These are phyloP conservation scores for Drosophila burlai DNA, from an alignment of 1,140 invertebrate species.

Conservation along the genomic window DNA sequence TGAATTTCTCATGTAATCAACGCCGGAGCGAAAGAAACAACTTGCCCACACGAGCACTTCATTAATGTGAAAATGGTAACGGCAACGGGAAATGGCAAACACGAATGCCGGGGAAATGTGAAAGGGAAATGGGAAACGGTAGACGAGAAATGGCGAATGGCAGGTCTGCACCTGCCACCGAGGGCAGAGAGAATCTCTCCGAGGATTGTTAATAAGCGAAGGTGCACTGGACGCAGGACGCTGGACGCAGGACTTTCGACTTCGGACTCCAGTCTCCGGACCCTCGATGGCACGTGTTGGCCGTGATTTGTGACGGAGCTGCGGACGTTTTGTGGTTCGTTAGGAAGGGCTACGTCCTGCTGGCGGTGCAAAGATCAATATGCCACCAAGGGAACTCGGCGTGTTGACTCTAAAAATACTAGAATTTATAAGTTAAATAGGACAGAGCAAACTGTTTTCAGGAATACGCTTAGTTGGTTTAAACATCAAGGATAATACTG, in stretches of 20 bases:
- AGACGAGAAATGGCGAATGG: conserved; percentile 27
- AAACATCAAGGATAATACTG: no score
- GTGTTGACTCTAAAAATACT: conserved; percentile 66
- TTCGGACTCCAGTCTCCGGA: conserved; percentile 5
- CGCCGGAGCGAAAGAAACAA: conserved; percentile 47
- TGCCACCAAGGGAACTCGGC: conserved; percentile 47
- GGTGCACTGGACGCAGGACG: conserved; percentile 42
- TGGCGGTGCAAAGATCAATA: conserved; percentile 69
- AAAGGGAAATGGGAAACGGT: conserved; percentile 32
- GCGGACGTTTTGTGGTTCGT: conserved; percentile 69
- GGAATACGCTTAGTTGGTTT: conserved; percentile 5
- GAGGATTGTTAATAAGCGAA: conserved; percentile 78
- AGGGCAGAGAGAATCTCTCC: conserved; percentile 42
- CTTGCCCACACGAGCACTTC: conserved; percentile 71
- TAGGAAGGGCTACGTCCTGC: conserved; percentile 36
- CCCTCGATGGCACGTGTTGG: conserved; percentile 55
- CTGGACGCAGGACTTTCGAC: conserved; percentile 10
- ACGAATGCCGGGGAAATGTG: conserved; percentile 38
- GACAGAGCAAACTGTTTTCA: neutral
- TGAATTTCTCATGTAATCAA: conserved; percentile 83
- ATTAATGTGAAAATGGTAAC: conserved; percentile 66
- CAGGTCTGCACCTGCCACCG: conserved; percentile 16
- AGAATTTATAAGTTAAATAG: conserved; percentile 26
- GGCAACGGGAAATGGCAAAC: conserved; percentile 56
- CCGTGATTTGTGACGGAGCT: conserved; percentile 60